Evolutionary conservation across 2,888 invertebrate genomes (phyloP).

Genomic region (Athalia rosae): DNA sequence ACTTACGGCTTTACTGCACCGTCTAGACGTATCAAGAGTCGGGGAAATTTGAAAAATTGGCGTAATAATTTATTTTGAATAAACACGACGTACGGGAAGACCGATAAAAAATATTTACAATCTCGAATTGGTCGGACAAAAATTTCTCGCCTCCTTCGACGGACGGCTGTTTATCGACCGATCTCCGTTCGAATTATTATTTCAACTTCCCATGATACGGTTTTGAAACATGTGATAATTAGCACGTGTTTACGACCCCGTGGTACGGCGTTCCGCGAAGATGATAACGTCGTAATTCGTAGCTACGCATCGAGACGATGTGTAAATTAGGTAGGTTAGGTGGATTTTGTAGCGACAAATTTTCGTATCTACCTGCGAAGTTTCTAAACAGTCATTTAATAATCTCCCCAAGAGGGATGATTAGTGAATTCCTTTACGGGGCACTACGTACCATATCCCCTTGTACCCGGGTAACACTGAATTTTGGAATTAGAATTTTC

Average conservation of each 20-base stretch:
- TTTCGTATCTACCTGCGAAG: neutral
- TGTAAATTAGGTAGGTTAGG: too few species aligned
- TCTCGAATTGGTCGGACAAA: too few species aligned
- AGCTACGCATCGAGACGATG: too few species aligned
- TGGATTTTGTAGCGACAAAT: neutral
- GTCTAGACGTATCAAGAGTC: neutral
- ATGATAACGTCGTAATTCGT: too few species aligned
- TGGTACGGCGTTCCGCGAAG: too few species aligned
- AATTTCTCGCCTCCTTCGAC: too few species aligned
- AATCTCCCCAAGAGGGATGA: neutral
- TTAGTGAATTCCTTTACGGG: neutral
- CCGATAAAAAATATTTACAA: constrained; percentile 13
- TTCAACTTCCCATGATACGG: too few species aligned
- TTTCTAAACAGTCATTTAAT: constrained; percentile 11
- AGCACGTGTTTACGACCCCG: too few species aligned
- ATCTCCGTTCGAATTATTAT: too few species aligned
- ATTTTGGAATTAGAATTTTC: constrained; percentile 32
- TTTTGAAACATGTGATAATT: too few species aligned
- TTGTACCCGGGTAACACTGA: neutral
- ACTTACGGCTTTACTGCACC: constrained; percentile 12
- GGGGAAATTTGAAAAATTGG: neutral
- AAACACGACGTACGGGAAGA: neutral
- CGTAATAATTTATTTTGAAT: neutral
- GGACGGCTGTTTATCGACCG: too few species aligned
- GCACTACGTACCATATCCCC: neutral